A percentile compares a stretch with the other conserved stretches of the same genome.
These are phyloP conservation scores for Hipparchia sbordonii DNA, from an alignment of 2,888 invertebrate genomes.

Conservation along the genomic window DNA sequence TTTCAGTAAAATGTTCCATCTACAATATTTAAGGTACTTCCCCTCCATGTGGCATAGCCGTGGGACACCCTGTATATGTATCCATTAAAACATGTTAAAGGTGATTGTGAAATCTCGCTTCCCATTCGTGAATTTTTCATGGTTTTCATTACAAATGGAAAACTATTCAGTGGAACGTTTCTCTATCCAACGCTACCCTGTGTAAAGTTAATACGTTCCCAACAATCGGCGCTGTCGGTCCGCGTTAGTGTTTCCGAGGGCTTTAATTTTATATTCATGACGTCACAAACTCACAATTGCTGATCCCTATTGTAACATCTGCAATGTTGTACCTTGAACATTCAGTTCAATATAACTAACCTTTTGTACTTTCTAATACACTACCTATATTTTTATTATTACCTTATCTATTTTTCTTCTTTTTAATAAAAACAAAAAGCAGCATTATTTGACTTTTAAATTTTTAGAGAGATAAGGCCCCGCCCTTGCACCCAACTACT, in stretches of 20 bases:
- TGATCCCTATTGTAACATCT: constrained; percentile 69
- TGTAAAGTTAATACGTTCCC: constrained; percentile 53
- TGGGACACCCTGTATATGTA: no score
- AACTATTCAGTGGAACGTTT: neutral
- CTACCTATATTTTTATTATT: no score
- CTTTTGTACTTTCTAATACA: neutral
- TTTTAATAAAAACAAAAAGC: no score
- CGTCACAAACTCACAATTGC: constrained; percentile 62
- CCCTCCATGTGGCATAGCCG: no score
- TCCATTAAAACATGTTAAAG: no score
- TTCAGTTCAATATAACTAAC: neutral
- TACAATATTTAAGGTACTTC: no score
- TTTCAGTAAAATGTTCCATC: no score
- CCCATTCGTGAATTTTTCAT: neutral
- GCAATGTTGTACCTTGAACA: constrained; percentile 42
- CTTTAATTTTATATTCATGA: constrained; percentile 80
- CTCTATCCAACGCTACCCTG: constrained; percentile 34
- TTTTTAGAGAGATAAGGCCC: no score
- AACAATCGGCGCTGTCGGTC: constrained; percentile 71
- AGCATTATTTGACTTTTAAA: no score
- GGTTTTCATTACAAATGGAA: neutral
- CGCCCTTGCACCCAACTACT: no score
- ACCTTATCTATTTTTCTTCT: no score
- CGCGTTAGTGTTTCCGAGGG: constrained; percentile 68
- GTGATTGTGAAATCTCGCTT: no score